Evolutionary conservation across 2,113 vertebrate species (phyloP), one percentile per base, ranked within the genome.

Genomic region (Campylorhamphus procurvoides): DNA sequence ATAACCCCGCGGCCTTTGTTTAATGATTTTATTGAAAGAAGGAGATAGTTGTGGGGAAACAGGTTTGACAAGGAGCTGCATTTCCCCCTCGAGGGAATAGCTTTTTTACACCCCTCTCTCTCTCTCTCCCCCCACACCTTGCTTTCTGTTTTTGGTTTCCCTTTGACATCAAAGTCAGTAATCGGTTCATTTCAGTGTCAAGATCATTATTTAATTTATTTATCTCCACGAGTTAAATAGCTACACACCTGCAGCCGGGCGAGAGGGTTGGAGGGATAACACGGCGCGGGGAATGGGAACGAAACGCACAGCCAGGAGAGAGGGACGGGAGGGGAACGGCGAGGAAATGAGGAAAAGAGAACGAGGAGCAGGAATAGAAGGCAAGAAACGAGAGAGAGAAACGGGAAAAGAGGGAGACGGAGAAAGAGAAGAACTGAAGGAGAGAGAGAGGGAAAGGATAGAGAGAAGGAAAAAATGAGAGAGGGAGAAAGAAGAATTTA

Each of bases 31-130:
- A 97, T 97, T 97, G 96, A 95, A 93, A 96, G 94, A 95, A 97
- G 86, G 85, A 98, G 97, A 97, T 93, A 98, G 98, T 98, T 98
- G 98, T 98, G 98, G 98, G 98, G 98, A 98, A 98, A 99, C 99
- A 97, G 97, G 99, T 99, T 98, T 97, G 98, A 98, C 98, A 85
- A 97, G 98, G 97, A 97, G 98, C 97, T 86, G 97, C 96, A 28
- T 58, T 77, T 75, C 78, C 97, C 98, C 97, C 96, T 96, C 86
- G 73, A 91, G 98, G 97, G 98, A 98, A 98, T 94, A 96, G 85
- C 91, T 86, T 81, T 69, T 97, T 89, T 89, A 68, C 28, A n/a
- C 46, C 35, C 42, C 40, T 37, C 66, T 96, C 75, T 63, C 69
- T 91, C 89, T 71, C 82, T 84, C 92, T 90, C 29, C 90, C 78